Base-by-base conservation (phyloP, 2,888 invertebrate species). In the Drosophila gaucha region DNA sequence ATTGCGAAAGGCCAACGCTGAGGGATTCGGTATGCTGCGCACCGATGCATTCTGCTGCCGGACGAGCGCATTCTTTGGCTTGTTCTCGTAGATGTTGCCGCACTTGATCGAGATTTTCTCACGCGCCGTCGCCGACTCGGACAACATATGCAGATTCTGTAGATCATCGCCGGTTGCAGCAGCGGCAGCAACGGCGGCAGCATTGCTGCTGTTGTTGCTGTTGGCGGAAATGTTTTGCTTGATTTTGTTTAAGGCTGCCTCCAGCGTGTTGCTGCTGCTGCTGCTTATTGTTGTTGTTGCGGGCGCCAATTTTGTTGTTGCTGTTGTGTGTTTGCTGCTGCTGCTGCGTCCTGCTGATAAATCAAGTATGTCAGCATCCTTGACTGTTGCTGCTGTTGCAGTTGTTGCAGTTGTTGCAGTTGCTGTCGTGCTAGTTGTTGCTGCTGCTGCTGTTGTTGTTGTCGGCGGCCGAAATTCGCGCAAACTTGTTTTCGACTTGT, bases 11-110 rank as follows among this genome's bases (percentile, higher is more conserved):
- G 94, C 93, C 74, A 94, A 74, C 8, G 94, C 92, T 51, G 94
- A 94, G 5, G 94, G 94, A 90, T 94, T 94, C 5, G 94, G 94
- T 69, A 94, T 94, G 76, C 93, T 94, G 38, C 94, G 91, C 24
- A 94, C 93, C 20, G 93, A 93, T 59, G 94, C 94, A 83, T 94
- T 94, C 67, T 92, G 92, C 14, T 91, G 92, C 12, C 87, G 93
- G 16, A 91, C 83, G 59, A 9, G 88, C 68, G 74, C 82, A 51
- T 80, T 83, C 52, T 87, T 88, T 47, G 86, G 76, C 74, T 90
- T 90, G 91, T 92, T 65, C 67, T 86, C 68, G 70, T 79, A 47
- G 78, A 60, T 67, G 33, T 59, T 69, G 50, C 54, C 56, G 43
- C 59, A 47, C 58, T 88, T 89, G 16, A 91, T 91, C 33, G 90